Percentiles rank a stretch among this genome's conserved stretches.
Conservation (phyloP, 2,888 invertebrate species). For the Allacma fusca region DNA sequence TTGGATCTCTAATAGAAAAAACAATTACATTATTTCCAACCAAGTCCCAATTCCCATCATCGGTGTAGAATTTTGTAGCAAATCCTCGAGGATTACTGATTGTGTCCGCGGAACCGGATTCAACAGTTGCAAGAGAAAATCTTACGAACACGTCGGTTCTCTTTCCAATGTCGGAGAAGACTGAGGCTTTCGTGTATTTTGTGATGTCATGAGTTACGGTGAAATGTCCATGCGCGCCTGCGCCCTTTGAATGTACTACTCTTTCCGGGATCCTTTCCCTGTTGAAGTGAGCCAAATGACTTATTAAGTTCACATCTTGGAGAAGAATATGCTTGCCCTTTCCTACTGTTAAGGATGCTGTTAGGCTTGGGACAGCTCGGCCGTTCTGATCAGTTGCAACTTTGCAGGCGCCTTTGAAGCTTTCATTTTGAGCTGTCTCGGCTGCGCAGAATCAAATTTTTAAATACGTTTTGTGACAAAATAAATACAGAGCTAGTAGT, state of each 20-base stretch:
- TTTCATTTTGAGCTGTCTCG: no score
- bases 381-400: constrained; percentile 48
- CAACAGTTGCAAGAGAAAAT: constrained; percentile 88
- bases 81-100: constrained; percentile 72
- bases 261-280: constrained; percentile 95
- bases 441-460: no score
- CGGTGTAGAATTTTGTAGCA: constrained; percentile 67
- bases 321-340: constrained; percentile 84
- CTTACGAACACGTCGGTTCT: constrained; percentile 80
- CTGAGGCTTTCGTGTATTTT: constrained; percentile 78
- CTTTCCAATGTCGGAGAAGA: constrained; percentile 81
- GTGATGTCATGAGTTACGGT: constrained; percentile 87
- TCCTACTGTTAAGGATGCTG: constrained; percentile 75
- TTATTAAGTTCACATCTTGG: constrained; percentile 82
- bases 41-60: constrained; percentile 67
- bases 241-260: constrained; percentile 96
- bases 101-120: constrained; percentile 73
- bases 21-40: constrained; percentile 69
- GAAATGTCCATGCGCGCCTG: constrained; percentile 87
- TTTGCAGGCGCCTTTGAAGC: no score
- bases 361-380: constrained; percentile 52
- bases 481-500: no score
- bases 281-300: constrained; percentile 84
- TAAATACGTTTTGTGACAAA: no score
- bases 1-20: constrained; percentile 69